Evolutionary conservation across 2,113 vertebrate species (phyloP), one percentile per base, ranked within the genome.

Genomic region (Percina caprodes): DNA sequence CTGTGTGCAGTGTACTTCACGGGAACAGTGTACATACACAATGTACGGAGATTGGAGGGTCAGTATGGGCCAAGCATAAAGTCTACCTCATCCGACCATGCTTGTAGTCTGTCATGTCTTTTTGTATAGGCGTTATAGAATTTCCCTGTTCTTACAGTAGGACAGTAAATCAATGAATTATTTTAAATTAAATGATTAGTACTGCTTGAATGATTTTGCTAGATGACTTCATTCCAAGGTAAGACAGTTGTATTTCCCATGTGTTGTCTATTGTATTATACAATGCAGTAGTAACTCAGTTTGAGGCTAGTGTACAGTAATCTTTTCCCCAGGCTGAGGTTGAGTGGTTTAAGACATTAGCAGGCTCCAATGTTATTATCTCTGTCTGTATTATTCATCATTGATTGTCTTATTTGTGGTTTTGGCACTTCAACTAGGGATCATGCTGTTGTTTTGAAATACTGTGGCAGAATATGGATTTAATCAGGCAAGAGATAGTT

Each of bases 351-450:
- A 26, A 66, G 51, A 67, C 51, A 56, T 71, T 8, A 52, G 23
- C 45, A 42, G 19, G 52, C 52, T 74, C 61, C 69, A 48, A 1
- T 59, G 42, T 69, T n/a, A 68, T 77, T 58, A 33, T 45, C 30
- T 3, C 52, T 59, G 42, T 60, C 65, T 77, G 39, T 60, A 26
- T 51, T 49, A 23, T 66, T 77, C 24, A 46, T 55, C 74, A 42
- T 42, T 42, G 6, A 68, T 2, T 48, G 14, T 71, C 33, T 51
- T 42, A 30, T 49, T 60, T 39, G 63, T 48, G 19, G 11, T 33
- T 19, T 46, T 66, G 65, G 62, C 24, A 35, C 24, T 51, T 51
- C 5, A 33, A 2, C 48, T 15, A 26, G 11, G 10, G 46, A 39
- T 33, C 14, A 35, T 67, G 26, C 6, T 51, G 10, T 69, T 61